A percentile compares a stretch with the other conserved stretches of the same genome.
These are phyloP conservation scores for Spea hammondii DNA, from an alignment of 2,797 vertebrate genomes.

Conservation along the genomic window DNA sequence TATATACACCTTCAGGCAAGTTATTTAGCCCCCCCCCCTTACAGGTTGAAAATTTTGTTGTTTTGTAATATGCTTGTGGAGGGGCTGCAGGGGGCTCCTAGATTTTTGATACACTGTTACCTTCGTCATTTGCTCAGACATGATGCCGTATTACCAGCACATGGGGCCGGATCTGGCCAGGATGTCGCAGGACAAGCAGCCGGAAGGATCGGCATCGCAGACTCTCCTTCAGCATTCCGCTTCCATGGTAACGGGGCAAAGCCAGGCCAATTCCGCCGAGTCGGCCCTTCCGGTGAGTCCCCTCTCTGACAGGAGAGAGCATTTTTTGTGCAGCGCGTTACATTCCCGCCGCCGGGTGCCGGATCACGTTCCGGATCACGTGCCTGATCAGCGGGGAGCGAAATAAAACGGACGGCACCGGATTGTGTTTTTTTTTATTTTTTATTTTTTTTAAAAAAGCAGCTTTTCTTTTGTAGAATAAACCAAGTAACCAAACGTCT, in stretches of 20 bases:
- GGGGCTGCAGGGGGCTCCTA: no score
- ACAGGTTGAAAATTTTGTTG: no score
- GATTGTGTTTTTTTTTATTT: neutral
- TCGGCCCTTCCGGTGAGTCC: conserved; percentile 63
- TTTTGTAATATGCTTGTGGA: neutral
- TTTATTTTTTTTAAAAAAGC: no score
- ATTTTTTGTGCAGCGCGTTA: no score
- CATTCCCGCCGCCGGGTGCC: no score
- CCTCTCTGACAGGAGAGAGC: neutral
- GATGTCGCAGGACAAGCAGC: conserved; percentile 72
- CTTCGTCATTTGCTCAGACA: conserved; percentile 52
- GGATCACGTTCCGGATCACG: no score
- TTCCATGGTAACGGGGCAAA: conserved; percentile 58
- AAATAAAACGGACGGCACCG: no score
- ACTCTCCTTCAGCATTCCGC: conserved; percentile 70
- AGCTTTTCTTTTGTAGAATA: conserved; percentile 18
- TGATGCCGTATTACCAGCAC: conserved; percentile 77
- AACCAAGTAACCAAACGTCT: conserved; percentile 78
- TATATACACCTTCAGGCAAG: no score
- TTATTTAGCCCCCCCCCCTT: no score
- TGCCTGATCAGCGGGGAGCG: no score
- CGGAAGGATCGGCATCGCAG: conserved; percentile 66
- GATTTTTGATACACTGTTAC: neutral
- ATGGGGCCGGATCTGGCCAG: conserved; percentile 62
- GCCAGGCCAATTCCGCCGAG: conserved; percentile 65